phyloP scores from a whole-genome alignment of 1,140 invertebrate genomes.

The Apocrypta bakeri region DNA sequence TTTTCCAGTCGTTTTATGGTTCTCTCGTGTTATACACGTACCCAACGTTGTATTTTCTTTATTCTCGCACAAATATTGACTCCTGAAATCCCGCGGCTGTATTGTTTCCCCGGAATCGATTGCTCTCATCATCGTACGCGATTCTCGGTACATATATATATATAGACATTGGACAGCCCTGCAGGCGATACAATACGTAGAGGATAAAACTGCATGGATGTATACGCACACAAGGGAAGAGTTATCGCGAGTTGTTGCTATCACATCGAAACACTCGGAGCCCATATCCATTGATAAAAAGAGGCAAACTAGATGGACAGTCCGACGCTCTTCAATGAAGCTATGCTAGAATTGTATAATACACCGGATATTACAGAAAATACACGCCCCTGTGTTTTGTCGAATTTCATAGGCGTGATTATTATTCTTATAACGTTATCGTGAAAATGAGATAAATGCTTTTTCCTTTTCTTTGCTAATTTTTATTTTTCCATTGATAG shows the following conservation, averaged over 20 bases:
- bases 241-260: not conserved
- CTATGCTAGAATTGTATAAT: too few species aligned
- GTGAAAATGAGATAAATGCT: too few species aligned
- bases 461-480: not conserved
- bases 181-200: not conserved
- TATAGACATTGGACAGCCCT: not conserved
- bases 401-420: not conserved
- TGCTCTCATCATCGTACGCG: not conserved
- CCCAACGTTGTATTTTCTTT: too few species aligned
- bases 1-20: not conserved
- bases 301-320: not conserved
- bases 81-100: not conserved
- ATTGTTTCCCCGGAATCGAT: not conserved
- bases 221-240: not conserved
- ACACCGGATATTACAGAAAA: not conserved
- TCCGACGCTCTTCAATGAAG: too few species aligned
- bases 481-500: slow-evolving; percentile 1
- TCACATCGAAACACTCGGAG: not conserved
- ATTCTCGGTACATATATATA: not conserved
- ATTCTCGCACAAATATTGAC: not conserved
- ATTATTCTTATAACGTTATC: too few species aligned
- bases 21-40: not conserved
- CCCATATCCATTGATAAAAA: not conserved
- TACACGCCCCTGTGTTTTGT: not conserved
- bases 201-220: not conserved